Evolutionary conservation across 2,797 vertebrate genomes (phyloP).

Genomic region (Crax fasciolata): DNA sequence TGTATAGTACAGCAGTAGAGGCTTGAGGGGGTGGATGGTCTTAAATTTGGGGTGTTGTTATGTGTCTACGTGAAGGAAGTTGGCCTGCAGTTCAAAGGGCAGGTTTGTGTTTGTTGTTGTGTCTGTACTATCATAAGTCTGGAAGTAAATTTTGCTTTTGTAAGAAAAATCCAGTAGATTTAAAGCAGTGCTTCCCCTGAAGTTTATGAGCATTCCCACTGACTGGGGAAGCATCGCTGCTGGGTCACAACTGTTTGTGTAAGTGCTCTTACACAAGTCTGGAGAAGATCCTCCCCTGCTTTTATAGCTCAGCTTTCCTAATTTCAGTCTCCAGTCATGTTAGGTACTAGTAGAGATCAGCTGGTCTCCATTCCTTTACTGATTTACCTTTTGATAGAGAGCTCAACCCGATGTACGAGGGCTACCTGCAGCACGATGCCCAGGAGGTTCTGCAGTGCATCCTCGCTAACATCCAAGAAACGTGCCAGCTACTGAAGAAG

Average conservation of each 20-base stretch:
- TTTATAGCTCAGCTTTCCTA: neutral
- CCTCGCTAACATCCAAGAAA: conserved; percentile 94
- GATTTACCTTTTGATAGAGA: conserved; percentile 82
- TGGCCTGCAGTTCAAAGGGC: neutral
- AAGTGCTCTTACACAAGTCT: neutral
- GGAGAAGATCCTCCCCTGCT: neutral
- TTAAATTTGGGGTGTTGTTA: neutral
- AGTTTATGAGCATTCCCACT: neutral
- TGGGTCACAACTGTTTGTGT: fast-evolving
- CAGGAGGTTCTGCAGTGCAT: conserved; percentile 98
- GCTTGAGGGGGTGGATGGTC: neutral
- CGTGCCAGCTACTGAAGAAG: conserved; percentile 92
- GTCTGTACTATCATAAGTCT: fast-evolving
- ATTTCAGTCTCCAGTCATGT: neutral
- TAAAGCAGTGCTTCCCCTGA: neutral
- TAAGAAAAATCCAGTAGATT: neutral
- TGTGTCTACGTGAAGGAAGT: fast-evolving
- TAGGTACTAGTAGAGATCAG: neutral
- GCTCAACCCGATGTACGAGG: conserved; percentile 99
- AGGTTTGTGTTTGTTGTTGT: neutral
- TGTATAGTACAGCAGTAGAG: neutral
- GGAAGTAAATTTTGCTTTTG: neutral
- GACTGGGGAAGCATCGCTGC: neutral
- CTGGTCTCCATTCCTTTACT: neutral
- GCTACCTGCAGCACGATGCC: conserved; percentile 96